Conservation (phyloP, 2,797 vertebrate species). For the Poeciliopsis paucimaculata region DNA sequence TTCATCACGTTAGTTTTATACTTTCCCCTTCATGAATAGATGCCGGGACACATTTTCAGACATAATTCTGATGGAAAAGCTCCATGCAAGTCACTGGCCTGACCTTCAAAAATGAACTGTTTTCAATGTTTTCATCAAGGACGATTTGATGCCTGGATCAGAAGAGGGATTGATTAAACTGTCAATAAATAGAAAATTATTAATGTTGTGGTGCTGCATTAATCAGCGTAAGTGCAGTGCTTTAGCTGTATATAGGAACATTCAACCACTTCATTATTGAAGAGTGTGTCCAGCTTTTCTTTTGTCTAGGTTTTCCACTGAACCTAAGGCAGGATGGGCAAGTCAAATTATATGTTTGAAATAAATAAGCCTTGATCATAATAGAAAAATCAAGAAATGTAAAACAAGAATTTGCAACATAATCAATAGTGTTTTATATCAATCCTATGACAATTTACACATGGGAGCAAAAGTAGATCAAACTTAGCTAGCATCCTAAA, state of each 20-base stretch:
- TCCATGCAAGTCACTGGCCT: not conserved
- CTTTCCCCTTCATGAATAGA: not conserved
- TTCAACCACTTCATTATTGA: not conserved
- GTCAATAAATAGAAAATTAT: constrained; percentile 2
- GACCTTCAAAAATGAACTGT: not conserved
- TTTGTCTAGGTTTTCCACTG: not conserved
- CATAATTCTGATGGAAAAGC: not conserved
- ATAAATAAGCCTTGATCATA: not conserved
- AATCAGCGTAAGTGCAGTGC: not conserved
- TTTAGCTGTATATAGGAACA: not conserved
- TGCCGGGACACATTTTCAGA: not conserved
- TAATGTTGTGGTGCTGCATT: not conserved
- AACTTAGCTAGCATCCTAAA: not conserved
- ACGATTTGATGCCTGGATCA: constrained; percentile 5
- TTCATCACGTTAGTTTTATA: not conserved
- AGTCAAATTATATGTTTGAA: not conserved
- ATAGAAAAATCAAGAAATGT: not conserved
- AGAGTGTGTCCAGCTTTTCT: not conserved
- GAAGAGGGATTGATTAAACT: not conserved
- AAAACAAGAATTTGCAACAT: not conserved
- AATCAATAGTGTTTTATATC: not conserved
- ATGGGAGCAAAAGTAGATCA: not conserved
- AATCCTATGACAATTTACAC: not conserved
- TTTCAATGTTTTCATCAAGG: not conserved
- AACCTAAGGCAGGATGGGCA: not conserved